Percentiles rank a stretch among this genome's conserved stretches.
These are phyloP conservation scores for Tinamus guttatus DNA, from an alignment of 2,113 vertebrate genomes.

Conservation along the genomic window DNA sequence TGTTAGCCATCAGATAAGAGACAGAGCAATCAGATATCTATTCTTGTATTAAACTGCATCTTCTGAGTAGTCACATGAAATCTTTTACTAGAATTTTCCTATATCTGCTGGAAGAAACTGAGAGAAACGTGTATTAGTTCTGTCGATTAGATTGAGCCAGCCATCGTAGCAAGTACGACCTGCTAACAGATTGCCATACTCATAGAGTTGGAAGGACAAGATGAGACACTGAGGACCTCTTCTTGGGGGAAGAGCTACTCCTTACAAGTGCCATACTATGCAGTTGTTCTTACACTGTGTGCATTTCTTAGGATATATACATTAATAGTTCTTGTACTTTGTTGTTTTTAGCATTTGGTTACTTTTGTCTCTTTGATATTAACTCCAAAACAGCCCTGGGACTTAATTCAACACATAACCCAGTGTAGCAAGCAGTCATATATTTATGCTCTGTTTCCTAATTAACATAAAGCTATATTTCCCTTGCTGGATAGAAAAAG, in stretches of 20 bases:
- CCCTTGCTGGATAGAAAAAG: not conserved
- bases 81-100: not conserved
- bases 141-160: not conserved
- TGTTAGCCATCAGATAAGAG: constrained; percentile 14
- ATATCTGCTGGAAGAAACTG: not conserved
- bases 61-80: not conserved
- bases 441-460: not conserved
- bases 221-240: not conserved
- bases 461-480: not conserved
- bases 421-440: not conserved
- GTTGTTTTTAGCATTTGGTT: too few relatives aligned
- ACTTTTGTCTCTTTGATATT: not conserved
- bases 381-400: not conserved
- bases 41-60: not conserved
- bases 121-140: not conserved
- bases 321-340: too few relatives aligned
- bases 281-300: too few relatives aligned
- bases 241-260: not conserved
- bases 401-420: not conserved
- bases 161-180: not conserved
- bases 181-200: not conserved
- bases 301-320: not conserved
- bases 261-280: not conserved
- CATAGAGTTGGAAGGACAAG: not conserved
- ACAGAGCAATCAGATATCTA: not conserved